These are phyloP conservation scores for Thelaira solivaga DNA, from an alignment of 2,888 invertebrate genomes.

Conservation along the genomic window DNA sequence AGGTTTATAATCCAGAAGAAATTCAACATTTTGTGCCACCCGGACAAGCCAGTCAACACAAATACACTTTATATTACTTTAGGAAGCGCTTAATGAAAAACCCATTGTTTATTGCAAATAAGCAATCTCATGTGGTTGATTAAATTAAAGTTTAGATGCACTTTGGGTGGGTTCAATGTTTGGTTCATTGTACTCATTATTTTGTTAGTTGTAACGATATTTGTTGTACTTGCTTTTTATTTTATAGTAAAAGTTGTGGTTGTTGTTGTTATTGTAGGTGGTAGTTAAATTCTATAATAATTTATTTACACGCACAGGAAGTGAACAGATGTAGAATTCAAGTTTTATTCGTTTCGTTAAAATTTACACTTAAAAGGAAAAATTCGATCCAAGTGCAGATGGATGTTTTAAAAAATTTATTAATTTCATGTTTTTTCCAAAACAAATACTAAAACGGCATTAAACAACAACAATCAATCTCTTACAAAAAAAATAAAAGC, in stretches of 20 bases:
- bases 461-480: constrained; percentile 39
- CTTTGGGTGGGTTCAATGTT: too few relatives aligned
- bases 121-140: constrained; percentile 52
- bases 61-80: too few relatives aligned
- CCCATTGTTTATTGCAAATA: too few relatives aligned
- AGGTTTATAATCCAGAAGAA: too few relatives aligned
- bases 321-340: constrained; percentile 71
- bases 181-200: constrained; percentile 6
- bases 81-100: too few relatives aligned
- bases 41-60: too few relatives aligned
- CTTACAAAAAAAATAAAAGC: constrained; percentile 2
- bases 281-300: constrained; percentile 56
- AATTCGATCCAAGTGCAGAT: background rate
- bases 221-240: constrained; percentile 28
- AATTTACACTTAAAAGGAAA: constrained; percentile 18
- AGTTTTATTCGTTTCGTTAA: constrained; percentile 1
- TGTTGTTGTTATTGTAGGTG: constrained; percentile 24
- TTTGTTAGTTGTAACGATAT: background rate
- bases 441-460: too few relatives aligned
- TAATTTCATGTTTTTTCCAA: constrained; percentile 39
- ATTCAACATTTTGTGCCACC: too few relatives aligned
- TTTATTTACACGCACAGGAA: constrained; percentile 64
- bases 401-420: constrained; percentile 26
- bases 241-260: background rate
- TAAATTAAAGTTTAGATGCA: constrained; percentile 17